A percentile compares a stretch with the other conserved stretches of the same genome.
These are phyloP conservation scores for Helicolenus hilgendorfi DNA, from an alignment of 2,797 vertebrate genomes.

Conservation along the genomic window DNA sequence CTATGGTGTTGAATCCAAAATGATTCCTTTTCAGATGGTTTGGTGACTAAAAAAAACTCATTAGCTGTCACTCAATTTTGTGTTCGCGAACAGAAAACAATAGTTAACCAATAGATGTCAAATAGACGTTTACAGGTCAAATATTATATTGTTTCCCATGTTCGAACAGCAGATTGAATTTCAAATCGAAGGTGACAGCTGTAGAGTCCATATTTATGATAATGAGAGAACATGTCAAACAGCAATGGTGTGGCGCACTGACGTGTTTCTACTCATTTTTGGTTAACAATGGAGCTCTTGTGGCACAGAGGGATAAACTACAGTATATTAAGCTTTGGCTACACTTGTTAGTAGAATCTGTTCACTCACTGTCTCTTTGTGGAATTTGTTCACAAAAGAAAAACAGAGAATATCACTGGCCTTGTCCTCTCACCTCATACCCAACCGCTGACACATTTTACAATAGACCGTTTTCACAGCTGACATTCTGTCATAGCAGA, in stretches of 20 bases:
- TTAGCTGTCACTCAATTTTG: background rate
- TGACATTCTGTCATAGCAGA: too few relatives aligned
- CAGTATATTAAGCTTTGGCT: background rate
- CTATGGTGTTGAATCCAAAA: background rate
- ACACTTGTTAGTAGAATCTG: background rate
- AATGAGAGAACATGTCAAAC: constrained; percentile 18
- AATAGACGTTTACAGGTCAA: background rate
- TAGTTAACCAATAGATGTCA: background rate
- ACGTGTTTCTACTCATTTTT: background rate
- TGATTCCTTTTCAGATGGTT: background rate
- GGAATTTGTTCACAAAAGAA: background rate
- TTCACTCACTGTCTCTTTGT: background rate
- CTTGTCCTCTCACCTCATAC: background rate
- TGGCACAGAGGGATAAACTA: background rate
- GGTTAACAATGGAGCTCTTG: background rate
- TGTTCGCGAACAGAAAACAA: background rate
- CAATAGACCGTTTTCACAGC: background rate
- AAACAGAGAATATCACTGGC: background rate
- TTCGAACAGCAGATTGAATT: background rate
- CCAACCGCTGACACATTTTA: background rate
- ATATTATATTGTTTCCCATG: constrained; percentile 12
- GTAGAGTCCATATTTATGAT: background rate
- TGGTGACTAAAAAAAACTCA: background rate
- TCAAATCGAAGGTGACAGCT: background rate
- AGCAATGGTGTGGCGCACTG: background rate